Conservation (phyloP, 2,888 invertebrate genomes). For the Tipula helvola region DNA sequence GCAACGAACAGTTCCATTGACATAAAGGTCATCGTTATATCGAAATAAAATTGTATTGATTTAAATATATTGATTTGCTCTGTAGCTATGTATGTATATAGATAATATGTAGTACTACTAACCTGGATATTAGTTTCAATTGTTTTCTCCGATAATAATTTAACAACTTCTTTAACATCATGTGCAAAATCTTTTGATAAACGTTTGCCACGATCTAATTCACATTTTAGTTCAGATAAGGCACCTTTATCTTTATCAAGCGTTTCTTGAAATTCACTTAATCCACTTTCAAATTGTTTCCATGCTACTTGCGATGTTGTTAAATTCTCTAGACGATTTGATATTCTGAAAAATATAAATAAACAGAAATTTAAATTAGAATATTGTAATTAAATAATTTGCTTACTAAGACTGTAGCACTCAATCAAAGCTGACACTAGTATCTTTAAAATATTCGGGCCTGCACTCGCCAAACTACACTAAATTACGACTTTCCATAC, state of each 20-base stretch:
- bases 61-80: neutral
- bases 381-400: no score
- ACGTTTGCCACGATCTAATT: constrained; percentile 30
- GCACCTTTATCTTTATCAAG: constrained; percentile 52
- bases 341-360: constrained; percentile 44
- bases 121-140: constrained; percentile 33
- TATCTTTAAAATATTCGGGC: no score
- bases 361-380: neutral
- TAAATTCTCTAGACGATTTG: constrained; percentile 55
- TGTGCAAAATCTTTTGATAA: constrained; percentile 32
- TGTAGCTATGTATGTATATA: neutral
- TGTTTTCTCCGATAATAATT: constrained; percentile 31
- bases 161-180: constrained; percentile 36
- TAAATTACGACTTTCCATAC: no score
- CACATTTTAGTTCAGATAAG: constrained; percentile 33
- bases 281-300: constrained; percentile 63
- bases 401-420: no score
- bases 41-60: neutral
- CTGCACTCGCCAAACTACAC: no score
- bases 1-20: neutral
- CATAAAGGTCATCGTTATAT: constrained; percentile 6
- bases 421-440: no score
- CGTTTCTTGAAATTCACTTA: constrained; percentile 64
- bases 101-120: neutral
- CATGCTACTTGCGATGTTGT: constrained; percentile 59